These are phyloP conservation scores for Nanorana parkeri DNA, from an alignment of 2,113 vertebrate species.

Conservation along the genomic window DNA sequence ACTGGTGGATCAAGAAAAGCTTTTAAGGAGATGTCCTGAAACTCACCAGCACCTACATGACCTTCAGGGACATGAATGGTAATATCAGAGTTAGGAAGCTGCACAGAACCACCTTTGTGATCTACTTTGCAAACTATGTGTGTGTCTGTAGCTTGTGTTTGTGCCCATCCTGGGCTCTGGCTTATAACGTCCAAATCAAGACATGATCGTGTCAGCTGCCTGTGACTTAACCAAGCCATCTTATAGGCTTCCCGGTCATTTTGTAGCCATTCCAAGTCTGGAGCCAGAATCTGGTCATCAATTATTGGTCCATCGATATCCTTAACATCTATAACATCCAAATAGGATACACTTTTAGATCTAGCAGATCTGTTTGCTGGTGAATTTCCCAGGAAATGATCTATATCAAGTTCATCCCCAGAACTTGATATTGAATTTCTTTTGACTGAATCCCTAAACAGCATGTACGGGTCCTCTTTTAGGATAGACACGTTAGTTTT, in stretches of 20 bases:
- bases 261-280: constrained; percentile 83
- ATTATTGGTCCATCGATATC: constrained; percentile 59
- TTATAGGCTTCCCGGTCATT: constrained; percentile 92
- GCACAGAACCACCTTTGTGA: constrained; percentile 84
- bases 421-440: constrained; percentile 82
- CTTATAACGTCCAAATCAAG: constrained; percentile 87
- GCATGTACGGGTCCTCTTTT: constrained; percentile 74
- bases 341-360: constrained; percentile 89
- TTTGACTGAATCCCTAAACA: constrained; percentile 70
- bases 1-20: constrained; percentile 85
- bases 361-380: constrained; percentile 74
- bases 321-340: constrained; percentile 77
- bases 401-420: constrained; percentile 83
- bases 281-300: constrained; percentile 70
- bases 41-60: constrained; percentile 83
- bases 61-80: constrained; percentile 85
- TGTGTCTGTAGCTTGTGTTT: constrained; percentile 88
- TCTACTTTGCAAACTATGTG: constrained; percentile 81
- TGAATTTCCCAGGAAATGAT: constrained; percentile 73
- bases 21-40: constrained; percentile 87
- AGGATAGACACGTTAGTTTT: constrained; percentile 68
- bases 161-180: constrained; percentile 92
- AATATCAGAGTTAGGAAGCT: constrained; percentile 85
- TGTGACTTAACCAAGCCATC: constrained; percentile 93
- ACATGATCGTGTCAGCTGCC: constrained; percentile 90